Base-by-base conservation (phyloP, 1,140 invertebrate genomes). In the Cecropterus lyciades region DNA sequence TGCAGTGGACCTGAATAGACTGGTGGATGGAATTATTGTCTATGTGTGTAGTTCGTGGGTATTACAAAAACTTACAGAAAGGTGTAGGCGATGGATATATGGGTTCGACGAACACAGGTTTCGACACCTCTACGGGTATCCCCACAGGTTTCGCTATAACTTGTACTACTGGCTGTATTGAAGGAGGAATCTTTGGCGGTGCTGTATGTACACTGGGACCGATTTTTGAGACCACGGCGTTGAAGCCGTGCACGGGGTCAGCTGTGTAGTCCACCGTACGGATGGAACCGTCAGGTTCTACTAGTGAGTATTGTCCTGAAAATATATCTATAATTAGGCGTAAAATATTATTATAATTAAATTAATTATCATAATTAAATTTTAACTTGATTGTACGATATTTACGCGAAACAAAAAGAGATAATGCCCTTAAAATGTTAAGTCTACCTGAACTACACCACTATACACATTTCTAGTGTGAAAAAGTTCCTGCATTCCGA, bases 201-300 rank as follows among this genome's bases (percentile, higher is more conserved):
- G 20, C 64, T 3, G 81, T 80, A 52, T 94, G 93, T 30, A 94
- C 80, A 53, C 90, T 92, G 45, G 94, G 92, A 3, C 87, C 93
- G 8, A 92, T 93, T 75, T 93, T 94, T 0, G 92, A 92, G 0
- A 94, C 93, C 1, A 94, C 91, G 3, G 93, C 93, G 68, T 94
- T 94, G 75, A 94, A 94, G 6, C 94, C 94, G 62, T 94, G 92
- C 17, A 93, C 81, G 0, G 92, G 66, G 65, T 94, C 94, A 0
- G 94, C 94, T 1, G 93, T 94, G 72, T 95, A 95, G 66, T 95
- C 94, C 10, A 95, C 94, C 13, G 94, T 95, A 51, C 95, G 92
- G 9, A 94, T 92, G 11, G 94, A 94, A 43, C 96, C 95, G 71
- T 96, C 95, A 13, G 95, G 93, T 76, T 96, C 95, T 17, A 95